Evolutionary conservation across 2,797 vertebrate genomes (phyloP).

Genomic region (Chelonia mydas): DNA sequence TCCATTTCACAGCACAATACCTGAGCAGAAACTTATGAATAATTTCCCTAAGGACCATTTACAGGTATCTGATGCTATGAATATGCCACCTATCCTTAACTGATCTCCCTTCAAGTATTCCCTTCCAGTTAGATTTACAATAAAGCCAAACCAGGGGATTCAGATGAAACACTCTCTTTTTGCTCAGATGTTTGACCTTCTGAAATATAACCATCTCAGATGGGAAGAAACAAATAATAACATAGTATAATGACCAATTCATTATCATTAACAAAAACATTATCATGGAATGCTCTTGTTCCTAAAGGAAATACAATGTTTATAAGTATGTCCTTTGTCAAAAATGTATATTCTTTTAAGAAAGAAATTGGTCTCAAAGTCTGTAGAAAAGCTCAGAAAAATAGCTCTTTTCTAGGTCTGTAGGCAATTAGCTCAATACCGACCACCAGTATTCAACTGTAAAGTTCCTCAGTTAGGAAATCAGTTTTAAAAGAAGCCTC

Average conservation of each 20-base stretch:
- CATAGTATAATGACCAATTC: neutral
- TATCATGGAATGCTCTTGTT: slow-evolving; percentile 14
- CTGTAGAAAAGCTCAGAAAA: slow-evolving; percentile 30
- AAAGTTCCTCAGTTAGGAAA: slow-evolving; percentile 41
- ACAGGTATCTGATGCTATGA: neutral
- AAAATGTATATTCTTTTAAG: neutral
- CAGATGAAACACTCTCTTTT: neutral
- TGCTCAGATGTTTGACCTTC: neutral
- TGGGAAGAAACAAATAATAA: slow-evolving; percentile 17
- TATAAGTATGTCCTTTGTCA: slow-evolving; percentile 26
- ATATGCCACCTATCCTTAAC: neutral
- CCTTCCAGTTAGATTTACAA: neutral
- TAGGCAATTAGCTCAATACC: slow-evolving; percentile 33
- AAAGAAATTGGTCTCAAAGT: neutral
- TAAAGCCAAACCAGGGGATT: neutral
- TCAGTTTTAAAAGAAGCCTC: slow-evolving; percentile 18
- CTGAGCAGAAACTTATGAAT: neutral
- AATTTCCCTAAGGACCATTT: neutral
- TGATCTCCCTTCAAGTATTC: neutral
- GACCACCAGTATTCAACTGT: neutral
- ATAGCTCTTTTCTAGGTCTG: slow-evolving; percentile 12
- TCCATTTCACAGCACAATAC: neutral
- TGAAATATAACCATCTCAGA: slow-evolving; percentile 36
- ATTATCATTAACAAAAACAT: neutral
- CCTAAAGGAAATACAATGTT: slow-evolving; percentile 44